Evolutionary conservation across 1,140 invertebrate genomes (phyloP).

Genomic region (Oncopodura yosiiana): DNA sequence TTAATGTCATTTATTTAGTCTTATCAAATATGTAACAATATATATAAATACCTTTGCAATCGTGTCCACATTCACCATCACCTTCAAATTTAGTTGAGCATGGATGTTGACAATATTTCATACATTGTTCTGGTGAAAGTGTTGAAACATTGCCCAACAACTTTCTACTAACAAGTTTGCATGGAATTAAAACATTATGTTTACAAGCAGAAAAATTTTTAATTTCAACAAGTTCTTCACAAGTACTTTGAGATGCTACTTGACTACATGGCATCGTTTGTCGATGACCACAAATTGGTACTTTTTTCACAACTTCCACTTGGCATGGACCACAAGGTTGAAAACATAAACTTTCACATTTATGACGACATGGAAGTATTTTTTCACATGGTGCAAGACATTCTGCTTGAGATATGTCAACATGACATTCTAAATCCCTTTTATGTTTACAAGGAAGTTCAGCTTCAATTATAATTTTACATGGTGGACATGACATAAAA

Average conservation of each 20-base stretch:
- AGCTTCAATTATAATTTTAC: constrained; percentile 6
- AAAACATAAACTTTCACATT: constrained; percentile 24
- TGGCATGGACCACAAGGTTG: constrained; percentile 29
- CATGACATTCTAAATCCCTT: constrained; percentile 6
- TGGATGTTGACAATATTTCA: constrained; percentile 21
- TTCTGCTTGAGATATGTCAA: neutral
- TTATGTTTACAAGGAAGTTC: constrained; percentile 17
- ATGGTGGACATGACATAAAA: constrained; percentile 19
- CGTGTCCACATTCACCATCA: constrained; percentile 23
- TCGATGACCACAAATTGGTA: constrained; percentile 18
- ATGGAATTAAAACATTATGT: constrained; percentile 26
- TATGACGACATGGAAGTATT: constrained; percentile 23
- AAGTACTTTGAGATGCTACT: constrained; percentile 1
- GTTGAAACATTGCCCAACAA: neutral
- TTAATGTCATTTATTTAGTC: neutral
- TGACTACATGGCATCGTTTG: constrained; percentile 19
- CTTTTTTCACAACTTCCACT: constrained; percentile 9
- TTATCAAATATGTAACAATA: neutral
- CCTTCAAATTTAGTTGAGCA: constrained; percentile 20
- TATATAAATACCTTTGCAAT: constrained; percentile 45
- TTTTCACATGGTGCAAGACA: constrained; percentile 18
- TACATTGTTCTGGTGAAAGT: constrained; percentile 12
- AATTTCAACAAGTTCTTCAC: constrained; percentile 15
- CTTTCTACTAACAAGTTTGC: constrained; percentile 10
- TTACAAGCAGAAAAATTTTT: constrained; percentile 9